Evolutionary conservation across 2,888 invertebrate genomes (phyloP).

Genomic region (Rhagonycha fulva): DNA sequence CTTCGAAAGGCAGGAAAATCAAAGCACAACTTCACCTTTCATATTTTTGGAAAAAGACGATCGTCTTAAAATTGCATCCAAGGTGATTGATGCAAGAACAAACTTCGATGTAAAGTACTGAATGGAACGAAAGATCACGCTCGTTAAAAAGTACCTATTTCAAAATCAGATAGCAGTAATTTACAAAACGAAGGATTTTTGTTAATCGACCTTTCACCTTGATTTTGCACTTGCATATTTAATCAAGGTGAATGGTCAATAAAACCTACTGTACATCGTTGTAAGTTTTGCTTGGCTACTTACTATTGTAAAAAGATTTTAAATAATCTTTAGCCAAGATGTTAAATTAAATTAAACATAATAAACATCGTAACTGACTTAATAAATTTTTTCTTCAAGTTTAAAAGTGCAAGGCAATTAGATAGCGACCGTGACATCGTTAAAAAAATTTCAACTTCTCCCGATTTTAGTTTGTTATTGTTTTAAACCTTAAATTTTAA

Average conservation of each 20-base stretch:
- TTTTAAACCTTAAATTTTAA: background rate
- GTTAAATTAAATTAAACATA: background rate
- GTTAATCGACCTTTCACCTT: background rate
- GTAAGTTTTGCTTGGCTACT: background rate
- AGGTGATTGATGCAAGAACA: background rate
- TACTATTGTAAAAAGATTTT: background rate
- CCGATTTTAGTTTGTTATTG: background rate
- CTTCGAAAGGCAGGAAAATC: background rate
- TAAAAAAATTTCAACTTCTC: background rate
- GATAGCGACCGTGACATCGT: background rate
- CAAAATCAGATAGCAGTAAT: background rate
- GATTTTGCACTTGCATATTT: background rate
- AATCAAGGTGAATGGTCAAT: background rate
- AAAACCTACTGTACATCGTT: background rate
- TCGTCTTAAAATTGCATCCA: too few species aligned
- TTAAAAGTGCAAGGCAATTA: background rate
- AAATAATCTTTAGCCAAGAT: background rate
- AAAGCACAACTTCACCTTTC: background rate
- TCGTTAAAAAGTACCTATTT: background rate
- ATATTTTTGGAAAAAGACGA: too few species aligned
- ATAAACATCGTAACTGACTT: background rate
- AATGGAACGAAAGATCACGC: background rate
- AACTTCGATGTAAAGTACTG: background rate
- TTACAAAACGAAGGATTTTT: background rate
- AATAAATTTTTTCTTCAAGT: background rate